Base-by-base conservation (phyloP, 2,797 vertebrate genomes). In the Adrianichthys oophorus region DNA sequence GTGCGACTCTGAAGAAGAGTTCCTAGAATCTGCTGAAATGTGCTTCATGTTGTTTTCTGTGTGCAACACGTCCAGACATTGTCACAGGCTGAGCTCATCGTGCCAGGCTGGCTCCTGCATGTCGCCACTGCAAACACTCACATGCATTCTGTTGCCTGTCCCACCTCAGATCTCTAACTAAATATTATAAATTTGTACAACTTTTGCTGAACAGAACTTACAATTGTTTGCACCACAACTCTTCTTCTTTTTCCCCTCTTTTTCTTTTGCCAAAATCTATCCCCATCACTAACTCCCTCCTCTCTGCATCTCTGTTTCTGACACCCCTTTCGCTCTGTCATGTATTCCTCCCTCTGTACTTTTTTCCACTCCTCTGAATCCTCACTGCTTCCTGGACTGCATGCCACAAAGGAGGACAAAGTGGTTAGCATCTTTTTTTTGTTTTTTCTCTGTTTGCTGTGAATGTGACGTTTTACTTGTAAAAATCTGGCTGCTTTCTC, bases 321-420 rank as follows among this genome's bases (percentile, higher is more conserved):
- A 0, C 37, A 23, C 44, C n/a, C 43, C 59, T 60, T 47, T 6
- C 13, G 15, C 62, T 48, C 54, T n/a, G 19, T 66, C 13, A 19
- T 59, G 70, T 68, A 40, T 70, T 32, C 37, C 32, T 10, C 18
- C 7, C 49, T 53, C 68, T 48, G 29, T 62, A 41, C 50, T 40
- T 53, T 57, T 61, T 49, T n/a, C 74, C 72, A 80, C 68, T 72
- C 67, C 58, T 83, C 64, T 65, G 42, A 57, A 76, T 69, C 82
- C 93, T 82, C 90, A 90, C 93, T 95, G 96, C 96, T 94, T 94
- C 94, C 93, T 91, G 94, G 96, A 96, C 96, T 95, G 95, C 94
- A 95, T 94, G 93, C 91, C 92, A 91, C 94, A 85, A 95, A 98
- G 96, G 97, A 98, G 95, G 97, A 98, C 93, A 98, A 98, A 98